phyloP scores from a whole-genome alignment of 2,113 vertebrate species.

The Ariopsis seemanni region DNA sequence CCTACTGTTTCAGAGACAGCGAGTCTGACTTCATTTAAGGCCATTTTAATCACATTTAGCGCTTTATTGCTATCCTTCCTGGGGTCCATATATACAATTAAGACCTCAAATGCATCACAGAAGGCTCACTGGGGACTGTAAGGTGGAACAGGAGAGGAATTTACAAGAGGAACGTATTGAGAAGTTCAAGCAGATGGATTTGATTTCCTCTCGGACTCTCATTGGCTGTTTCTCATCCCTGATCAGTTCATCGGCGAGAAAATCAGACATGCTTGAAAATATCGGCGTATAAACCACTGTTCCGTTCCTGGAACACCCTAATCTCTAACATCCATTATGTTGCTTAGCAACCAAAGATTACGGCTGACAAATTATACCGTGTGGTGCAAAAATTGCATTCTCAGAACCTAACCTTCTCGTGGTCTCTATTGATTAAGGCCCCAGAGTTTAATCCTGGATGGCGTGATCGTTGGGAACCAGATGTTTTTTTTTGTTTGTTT shows the following conservation, averaged over 20 bases:
- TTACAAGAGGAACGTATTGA: neutral
- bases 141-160: neutral
- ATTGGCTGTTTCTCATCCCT: neutral
- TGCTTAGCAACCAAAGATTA: neutral
- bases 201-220: neutral
- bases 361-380: neutral
- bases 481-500: too few relatives aligned
- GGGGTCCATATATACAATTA: slow-evolving; percentile 5
- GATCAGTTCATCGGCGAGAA: neutral
- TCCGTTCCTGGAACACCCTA: neutral
- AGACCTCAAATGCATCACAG: neutral
- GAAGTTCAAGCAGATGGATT: neutral
- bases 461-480: neutral
- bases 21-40: slow-evolving; percentile 27
- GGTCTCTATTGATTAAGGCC: neutral
- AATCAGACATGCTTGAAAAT: neutral
- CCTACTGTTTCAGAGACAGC: slow-evolving; percentile 24
- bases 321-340: neutral
- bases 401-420: neutral
- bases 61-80: slow-evolving; percentile 19
- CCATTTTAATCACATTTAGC: slow-evolving; percentile 20
- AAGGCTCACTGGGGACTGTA: neutral
- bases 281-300: neutral
- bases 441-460: neutral
- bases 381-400: neutral